Evolutionary conservation across 2,888 invertebrate species (phyloP), one percentile per base, ranked within the genome.

Genomic region (Cynaeus angustus): DNA sequence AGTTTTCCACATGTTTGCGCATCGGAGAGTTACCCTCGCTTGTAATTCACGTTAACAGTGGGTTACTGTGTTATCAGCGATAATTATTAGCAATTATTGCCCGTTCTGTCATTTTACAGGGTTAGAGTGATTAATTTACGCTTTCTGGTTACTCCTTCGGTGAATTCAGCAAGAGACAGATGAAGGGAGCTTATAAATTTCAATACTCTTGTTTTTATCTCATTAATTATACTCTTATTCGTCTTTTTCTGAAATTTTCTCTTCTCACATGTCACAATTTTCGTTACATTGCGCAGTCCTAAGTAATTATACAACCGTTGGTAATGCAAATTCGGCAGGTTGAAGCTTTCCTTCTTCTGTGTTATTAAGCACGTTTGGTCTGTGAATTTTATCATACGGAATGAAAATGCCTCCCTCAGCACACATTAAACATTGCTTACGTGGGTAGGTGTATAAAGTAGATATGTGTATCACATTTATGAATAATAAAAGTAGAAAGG

Each of bases 401-500:
- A 46, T 59, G 59, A 43, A 59, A 59, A 59, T 59, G 33, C 59
- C 56, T 59, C 59, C 50, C 61, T 61, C 61, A 61, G 50, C 50
- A 61, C 61, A 61, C 61, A 61, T 61, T 61, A 61, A 61, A 61
- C 61, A 61, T 61, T 61, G 61, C 61, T 50, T 48, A 61, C 61
- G 48, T 38, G 61, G 59, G 50, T 61, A 50, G 37, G 50, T 61
- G 33, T 50, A 45, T 65, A 62, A 62, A 62, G 52, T 55, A 33
- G 61, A 61, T 61, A 61, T 61, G 61, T 61, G 61, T 61, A 61
- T 61, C 61, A 50, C 61, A 61, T 61, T 65, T 53, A 65, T 65
- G 65, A 65, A 65, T 65, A 53, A 55, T 65, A 65, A 65, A 65
- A 65, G 53, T 65, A 48, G 65, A 50, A 59, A 50, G 61, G 53